These are phyloP conservation scores for Diplazon laetatorius DNA, from an alignment of 2,888 invertebrate species.

Conservation along the genomic window DNA sequence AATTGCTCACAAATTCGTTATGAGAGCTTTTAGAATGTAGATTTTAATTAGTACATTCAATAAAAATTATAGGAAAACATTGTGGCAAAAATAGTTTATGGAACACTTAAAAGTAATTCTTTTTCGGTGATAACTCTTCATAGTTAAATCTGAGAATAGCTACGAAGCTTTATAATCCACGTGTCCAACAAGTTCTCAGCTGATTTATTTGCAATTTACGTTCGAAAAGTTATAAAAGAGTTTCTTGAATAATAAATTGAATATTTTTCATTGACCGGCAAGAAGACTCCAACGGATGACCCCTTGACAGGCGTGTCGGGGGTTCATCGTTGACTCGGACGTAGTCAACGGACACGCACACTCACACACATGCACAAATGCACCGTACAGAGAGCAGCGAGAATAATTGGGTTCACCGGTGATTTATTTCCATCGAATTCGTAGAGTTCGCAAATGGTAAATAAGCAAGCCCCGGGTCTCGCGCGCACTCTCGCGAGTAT, in stretches of 20 bases:
- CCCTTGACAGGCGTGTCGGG: constrained; percentile 52
- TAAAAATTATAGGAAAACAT: no score
- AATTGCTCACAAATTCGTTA: no score
- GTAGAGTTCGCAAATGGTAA: constrained; percentile 64
- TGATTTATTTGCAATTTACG: neutral
- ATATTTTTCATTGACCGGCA: constrained; percentile 4
- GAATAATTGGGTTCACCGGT: constrained; percentile 65
- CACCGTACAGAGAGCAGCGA: constrained; percentile 46
- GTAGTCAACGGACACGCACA: neutral
- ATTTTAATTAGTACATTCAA: no score
- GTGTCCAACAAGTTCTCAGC: no score
- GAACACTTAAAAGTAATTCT: no score
- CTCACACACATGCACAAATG: constrained; percentile 31
- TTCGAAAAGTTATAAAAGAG: neutral
- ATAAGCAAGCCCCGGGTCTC: constrained; percentile 62
- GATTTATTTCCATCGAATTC: constrained; percentile 65
- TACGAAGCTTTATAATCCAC: no score
- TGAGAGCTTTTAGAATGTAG: no score
- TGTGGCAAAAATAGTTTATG: no score
- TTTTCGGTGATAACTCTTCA: no score
- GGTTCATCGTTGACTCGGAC: constrained; percentile 58
- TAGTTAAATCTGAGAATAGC: no score
- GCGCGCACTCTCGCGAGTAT: constrained; percentile 60
- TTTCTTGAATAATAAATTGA: constrained; percentile 32
- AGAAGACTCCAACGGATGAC: constrained; percentile 29